Percentiles rank a stretch among this genome's conserved stretches.
phyloP scores from a whole-genome alignment of 2,113 vertebrate genomes.

The Ageneiosus marmoratus region DNA sequence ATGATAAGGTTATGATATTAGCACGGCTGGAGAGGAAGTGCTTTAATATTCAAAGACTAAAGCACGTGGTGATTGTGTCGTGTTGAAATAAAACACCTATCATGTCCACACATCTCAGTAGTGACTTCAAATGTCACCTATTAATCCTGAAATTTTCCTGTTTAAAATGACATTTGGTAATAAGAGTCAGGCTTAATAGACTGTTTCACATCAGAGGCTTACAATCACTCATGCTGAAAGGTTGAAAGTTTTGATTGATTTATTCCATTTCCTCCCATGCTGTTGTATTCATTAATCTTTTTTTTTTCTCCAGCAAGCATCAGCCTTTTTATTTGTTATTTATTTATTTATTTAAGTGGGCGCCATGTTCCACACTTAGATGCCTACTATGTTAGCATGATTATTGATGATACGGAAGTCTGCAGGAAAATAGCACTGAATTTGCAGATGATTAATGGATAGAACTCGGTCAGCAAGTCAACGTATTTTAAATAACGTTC shows the following conservation, averaged over 20 bases:
- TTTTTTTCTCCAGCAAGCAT: conserved; percentile 6
- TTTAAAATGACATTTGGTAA: conserved; percentile 15
- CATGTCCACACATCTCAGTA: neutral
- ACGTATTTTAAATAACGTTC: conserved; percentile 19
- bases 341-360: neutral
- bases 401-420: conserved; percentile 13
- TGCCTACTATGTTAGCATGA: neutral
- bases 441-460: conserved; percentile 10
- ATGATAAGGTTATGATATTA: neutral
- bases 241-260: conserved; percentile 18
- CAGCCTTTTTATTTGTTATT: neutral
- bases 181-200: neutral
- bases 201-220: conserved; percentile 13
- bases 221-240: conserved; percentile 8
- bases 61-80: too few species aligned
- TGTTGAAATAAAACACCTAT: neutral
- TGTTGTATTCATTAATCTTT: conserved; percentile 41
- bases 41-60: neutral
- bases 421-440: conserved; percentile 1
- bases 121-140: neutral
- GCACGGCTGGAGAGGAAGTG: neutral
- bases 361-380: conserved; percentile 5
- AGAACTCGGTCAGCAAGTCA: conserved; percentile 16
- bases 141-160: neutral
- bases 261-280: conserved; percentile 14